Evolutionary conservation across 2,113 vertebrate genomes (phyloP).

Genomic region (Promerops cafer): DNA sequence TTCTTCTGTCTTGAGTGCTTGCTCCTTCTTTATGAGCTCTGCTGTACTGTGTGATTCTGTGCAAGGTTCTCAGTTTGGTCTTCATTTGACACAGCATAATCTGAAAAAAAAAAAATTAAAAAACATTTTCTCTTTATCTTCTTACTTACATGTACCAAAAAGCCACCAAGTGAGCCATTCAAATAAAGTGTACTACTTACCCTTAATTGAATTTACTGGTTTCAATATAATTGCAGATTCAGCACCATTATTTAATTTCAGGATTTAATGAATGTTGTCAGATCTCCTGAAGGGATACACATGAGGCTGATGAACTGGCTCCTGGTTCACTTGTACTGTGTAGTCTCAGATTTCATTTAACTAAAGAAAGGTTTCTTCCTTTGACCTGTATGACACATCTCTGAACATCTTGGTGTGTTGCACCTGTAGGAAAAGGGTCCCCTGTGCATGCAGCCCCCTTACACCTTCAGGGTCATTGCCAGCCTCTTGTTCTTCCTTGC

Average conservation of each 20-base stretch:
- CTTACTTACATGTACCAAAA: neutral
- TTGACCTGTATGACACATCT: neutral
- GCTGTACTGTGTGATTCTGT: neutral
- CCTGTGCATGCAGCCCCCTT: neutral
- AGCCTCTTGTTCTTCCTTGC: neutral
- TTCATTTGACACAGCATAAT: neutral
- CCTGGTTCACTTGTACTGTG: neutral
- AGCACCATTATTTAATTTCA: slow-evolving; percentile 22
- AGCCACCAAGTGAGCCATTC: neutral
- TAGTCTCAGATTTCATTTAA: neutral
- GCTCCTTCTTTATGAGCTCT: neutral
- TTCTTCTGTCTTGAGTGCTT: neutral
- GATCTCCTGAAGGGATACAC: neutral
- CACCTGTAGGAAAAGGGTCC: neutral
- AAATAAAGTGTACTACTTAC: neutral
- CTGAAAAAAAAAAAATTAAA: neutral
- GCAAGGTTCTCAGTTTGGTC: neutral
- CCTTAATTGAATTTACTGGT: slow-evolving; percentile 5
- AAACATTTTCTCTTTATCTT: neutral
- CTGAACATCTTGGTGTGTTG: neutral
- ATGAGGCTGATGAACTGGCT: neutral
- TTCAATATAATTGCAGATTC: neutral
- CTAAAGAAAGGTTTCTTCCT: neutral
- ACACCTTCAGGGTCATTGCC: neutral
- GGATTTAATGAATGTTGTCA: slow-evolving; percentile 6